Evolutionary conservation across 2,113 vertebrate genomes (phyloP).

Genomic region (Girardinichthys multiradiatus): DNA sequence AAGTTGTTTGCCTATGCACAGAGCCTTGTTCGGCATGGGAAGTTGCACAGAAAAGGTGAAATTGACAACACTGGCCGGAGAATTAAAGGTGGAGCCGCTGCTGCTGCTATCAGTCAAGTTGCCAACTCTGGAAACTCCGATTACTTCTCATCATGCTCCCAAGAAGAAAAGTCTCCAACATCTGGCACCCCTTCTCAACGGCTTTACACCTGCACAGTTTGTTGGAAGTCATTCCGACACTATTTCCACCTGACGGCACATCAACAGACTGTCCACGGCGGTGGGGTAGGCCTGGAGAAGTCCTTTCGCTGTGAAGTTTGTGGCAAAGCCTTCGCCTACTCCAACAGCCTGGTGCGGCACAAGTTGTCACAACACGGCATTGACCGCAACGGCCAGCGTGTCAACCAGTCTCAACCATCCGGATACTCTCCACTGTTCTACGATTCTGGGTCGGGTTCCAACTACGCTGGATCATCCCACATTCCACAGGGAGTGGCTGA

Average conservation of each 20-base stretch:
- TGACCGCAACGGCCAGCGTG: slow-evolving; percentile 68
- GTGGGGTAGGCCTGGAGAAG: slow-evolving; percentile 79
- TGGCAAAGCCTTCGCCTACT: slow-evolving; percentile 92
- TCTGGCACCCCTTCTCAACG: slow-evolving; percentile 77
- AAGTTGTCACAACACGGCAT: slow-evolving; percentile 87
- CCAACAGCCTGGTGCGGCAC: slow-evolving; percentile 92
- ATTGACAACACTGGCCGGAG: slow-evolving; percentile 76
- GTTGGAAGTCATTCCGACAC: slow-evolving; percentile 92
- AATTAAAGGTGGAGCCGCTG: slow-evolving; percentile 61
- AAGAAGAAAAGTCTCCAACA: slow-evolving; percentile 78
- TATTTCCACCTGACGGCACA: slow-evolving; percentile 92
- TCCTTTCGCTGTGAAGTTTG: slow-evolving; percentile 92
- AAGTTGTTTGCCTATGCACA: slow-evolving; percentile 85
- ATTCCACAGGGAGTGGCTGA: slow-evolving; percentile 31
- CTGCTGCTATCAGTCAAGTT: slow-evolving; percentile 61
- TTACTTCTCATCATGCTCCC: slow-evolving; percentile 78
- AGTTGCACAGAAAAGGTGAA: slow-evolving; percentile 79
- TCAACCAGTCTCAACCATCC: slow-evolving; percentile 57
- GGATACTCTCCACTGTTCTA: slow-evolving; percentile 78
- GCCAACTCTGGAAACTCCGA: slow-evolving; percentile 66
- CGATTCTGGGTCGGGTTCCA: slow-evolving; percentile 63
- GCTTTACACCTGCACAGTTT: slow-evolving; percentile 83
- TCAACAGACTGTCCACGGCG: slow-evolving; percentile 87
- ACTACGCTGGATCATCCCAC: slow-evolving; percentile 46
- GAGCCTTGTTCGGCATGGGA: slow-evolving; percentile 82